phyloP scores from a whole-genome alignment of 2,888 invertebrate genomes.

The Pyrrhia umbra region DNA sequence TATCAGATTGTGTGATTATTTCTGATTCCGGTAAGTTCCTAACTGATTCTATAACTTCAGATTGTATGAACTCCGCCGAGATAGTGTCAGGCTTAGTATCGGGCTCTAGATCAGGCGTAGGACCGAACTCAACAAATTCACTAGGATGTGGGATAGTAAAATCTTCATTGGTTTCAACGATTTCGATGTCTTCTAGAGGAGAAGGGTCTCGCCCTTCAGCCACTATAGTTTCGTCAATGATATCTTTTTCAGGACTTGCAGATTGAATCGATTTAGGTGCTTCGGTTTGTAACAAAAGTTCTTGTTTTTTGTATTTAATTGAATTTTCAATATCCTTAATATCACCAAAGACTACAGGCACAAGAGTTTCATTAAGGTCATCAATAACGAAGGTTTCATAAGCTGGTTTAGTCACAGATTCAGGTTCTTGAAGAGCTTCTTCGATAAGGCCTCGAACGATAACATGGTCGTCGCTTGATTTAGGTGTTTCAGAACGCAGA shows the following conservation, averaged over 20 bases:
- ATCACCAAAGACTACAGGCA: constrained; percentile 77
- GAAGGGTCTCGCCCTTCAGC: constrained; percentile 14
- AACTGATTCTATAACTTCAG: constrained; percentile 63
- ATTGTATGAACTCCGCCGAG: constrained; percentile 72
- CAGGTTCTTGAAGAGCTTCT: constrained; percentile 55
- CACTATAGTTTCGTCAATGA: background rate
- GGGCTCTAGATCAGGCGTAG: constrained; percentile 13
- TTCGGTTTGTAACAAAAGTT: constrained; percentile 34
- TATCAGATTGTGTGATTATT: constrained; percentile 47
- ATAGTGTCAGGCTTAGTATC: constrained; percentile 70
- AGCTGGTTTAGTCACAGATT: constrained; percentile 21
- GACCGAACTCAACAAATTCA: constrained; percentile 34
- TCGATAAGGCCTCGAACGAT: constrained; percentile 45
- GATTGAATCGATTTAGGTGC: constrained; percentile 7
- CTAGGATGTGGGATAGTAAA: constrained; percentile 34
- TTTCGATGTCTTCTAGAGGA: constrained; percentile 46
- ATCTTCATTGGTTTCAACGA: constrained; percentile 35
- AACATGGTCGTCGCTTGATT: constrained; percentile 38
- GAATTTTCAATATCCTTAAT: constrained; percentile 67
- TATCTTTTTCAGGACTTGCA: constrained; percentile 20
- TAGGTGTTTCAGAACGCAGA: constrained; percentile 28
- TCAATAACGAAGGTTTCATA: constrained; percentile 66
- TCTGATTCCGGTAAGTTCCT: constrained; percentile 51
- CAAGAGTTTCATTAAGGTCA: constrained; percentile 71
- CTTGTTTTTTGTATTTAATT: constrained; percentile 55